phyloP scores from a whole-genome alignment of 2,888 invertebrate species.

The Callyntrura guangdongensis region DNA sequence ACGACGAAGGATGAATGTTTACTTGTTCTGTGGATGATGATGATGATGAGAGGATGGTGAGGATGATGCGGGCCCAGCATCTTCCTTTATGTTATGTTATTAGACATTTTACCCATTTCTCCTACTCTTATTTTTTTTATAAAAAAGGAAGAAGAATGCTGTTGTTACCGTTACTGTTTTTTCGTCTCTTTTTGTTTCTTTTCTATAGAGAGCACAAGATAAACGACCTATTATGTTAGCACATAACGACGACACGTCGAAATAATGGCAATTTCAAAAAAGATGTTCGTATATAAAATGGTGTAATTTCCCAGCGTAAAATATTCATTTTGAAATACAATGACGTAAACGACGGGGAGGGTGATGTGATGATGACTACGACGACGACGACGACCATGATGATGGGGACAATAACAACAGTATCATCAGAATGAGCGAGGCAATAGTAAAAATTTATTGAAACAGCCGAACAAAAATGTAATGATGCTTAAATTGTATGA shows the following conservation, averaged over 20 bases:
- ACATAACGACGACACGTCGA: conserved; percentile 1
- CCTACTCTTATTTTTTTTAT: no score
- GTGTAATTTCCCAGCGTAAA: conserved; percentile 40
- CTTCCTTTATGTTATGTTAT: not conserved
- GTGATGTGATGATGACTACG: no score
- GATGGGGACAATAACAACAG: not conserved
- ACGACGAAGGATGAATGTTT: conserved; percentile 60
- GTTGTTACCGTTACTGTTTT: conserved; percentile 37
- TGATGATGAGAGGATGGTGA: no score
- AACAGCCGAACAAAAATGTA: no score
- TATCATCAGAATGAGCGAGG: not conserved
- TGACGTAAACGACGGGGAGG: no score
- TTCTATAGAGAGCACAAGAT: conserved; percentile 49
- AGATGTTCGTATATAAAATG: conserved; percentile 48
- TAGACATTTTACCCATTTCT: conserved; percentile 40
- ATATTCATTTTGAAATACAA: conserved; percentile 47
- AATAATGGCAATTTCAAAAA: conserved; percentile 3
- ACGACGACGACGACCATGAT: not conserved
- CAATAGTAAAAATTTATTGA: no score
- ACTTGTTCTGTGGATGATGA: conserved; percentile 33
- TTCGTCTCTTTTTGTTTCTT: conserved; percentile 37
- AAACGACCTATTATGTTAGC: conserved; percentile 15
- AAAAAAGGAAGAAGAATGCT: no score
- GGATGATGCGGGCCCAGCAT: not conserved
- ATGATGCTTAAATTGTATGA: conserved; percentile 39